Base-by-base conservation (phyloP, 2,888 invertebrate genomes). In the Tetheella fluctuosa region DNA sequence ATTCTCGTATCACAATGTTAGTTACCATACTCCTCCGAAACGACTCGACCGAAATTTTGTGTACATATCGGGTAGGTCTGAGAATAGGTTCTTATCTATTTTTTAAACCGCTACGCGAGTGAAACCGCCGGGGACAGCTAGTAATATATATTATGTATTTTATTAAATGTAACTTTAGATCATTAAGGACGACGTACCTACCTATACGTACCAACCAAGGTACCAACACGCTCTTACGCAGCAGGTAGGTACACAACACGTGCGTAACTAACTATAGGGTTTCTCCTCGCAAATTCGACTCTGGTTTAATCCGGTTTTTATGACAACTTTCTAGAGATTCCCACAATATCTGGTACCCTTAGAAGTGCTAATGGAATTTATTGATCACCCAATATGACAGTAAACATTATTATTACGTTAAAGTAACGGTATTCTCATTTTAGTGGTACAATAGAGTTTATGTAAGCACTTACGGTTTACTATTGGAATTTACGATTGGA, bases 251-350 rank as follows among this genome's bases (percentile, higher is more conserved):
- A 30, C 28, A 28, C 30, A 15, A 64, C 73, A 76, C 75, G 76
- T 74, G 75, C 62, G 65, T n/a, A n/a, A n/a, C n/a, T 48, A 62
- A 60, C 60, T 77, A 79, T 64, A 71, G 77, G 86, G 84, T 83
- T 86, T 81, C 77, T 68, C 75, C 55, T 78, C 74, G 83, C 84
- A 77, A 86, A 84, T 88, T 86, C 80, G 79, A 77, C 80, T 76
- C 80, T 75, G 75, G 76, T 75, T 71, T 84, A 85, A 85, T 84
- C 86, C 83, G 83, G 88, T 89, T 88, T 84, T 85, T 84, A 80
- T 85, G 80, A 83, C 80, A 80, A 88, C 88, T 90, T 91, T 89
- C 89, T 91, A 91, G 81, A 89, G 89, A 89, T 90, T 90, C 91
- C 85, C 84, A 69, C 78, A 77, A 68, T 70, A 61, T 73, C 60